These are phyloP conservation scores for Scrobipalpa costella DNA, from an alignment of 2,888 invertebrate species.

Conservation along the genomic window DNA sequence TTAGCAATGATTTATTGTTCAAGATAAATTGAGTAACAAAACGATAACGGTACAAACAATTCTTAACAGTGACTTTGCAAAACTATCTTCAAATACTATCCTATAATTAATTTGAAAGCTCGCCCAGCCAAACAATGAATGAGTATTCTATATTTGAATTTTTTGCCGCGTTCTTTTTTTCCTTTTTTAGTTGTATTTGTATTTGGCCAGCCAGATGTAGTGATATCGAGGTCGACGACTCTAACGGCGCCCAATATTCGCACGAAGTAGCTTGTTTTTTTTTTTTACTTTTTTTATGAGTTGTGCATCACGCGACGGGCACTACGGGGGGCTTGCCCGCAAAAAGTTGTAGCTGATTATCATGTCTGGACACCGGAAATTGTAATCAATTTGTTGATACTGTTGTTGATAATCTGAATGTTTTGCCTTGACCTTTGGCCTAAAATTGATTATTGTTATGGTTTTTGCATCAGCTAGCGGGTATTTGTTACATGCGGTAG, in stretches of 20 bases:
- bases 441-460: too few relatives aligned
- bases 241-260: conserved; percentile 33
- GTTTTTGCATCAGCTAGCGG: too few relatives aligned
- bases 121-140: not conserved
- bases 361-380: conserved; percentile 1
- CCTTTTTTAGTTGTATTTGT: conserved; percentile 1
- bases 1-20: not conserved
- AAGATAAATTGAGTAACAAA: not conserved
- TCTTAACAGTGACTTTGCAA: not conserved
- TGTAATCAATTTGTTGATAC: not conserved
- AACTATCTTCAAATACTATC: not conserved
- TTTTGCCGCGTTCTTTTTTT: conserved; percentile 8
- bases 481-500: too few relatives aligned
- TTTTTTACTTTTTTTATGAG: conserved; percentile 15
- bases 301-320: conserved; percentile 10
- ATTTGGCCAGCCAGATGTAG: conserved; percentile 24
- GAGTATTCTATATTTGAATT: not conserved
- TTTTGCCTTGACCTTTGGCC: not conserved
- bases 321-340: not conserved
- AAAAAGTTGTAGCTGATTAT: not conserved
- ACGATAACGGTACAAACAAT: conserved; percentile 10
- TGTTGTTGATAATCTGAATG: not conserved
- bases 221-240: conserved; percentile 27
- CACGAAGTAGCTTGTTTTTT: conserved; percentile 8
- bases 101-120: conserved; percentile 4